Conservation (phyloP, 2,113 vertebrate species). For the Pogona vitticeps region DNA sequence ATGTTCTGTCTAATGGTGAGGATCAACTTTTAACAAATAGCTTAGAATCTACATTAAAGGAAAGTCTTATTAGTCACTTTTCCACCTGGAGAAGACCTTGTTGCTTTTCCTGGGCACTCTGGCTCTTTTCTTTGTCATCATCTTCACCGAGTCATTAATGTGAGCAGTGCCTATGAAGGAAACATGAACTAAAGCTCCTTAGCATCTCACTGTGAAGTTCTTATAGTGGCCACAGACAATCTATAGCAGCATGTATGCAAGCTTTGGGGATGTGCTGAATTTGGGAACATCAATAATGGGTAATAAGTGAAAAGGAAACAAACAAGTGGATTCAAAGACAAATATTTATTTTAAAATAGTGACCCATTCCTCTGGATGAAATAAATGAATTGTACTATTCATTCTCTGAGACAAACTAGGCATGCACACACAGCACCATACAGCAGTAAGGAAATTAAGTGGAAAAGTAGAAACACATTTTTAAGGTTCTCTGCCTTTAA, state of each 20-base stretch:
- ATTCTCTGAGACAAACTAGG: not conserved
- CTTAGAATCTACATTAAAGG: too few species aligned
- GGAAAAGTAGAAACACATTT: too few species aligned
- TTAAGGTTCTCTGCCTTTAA: not conserved
- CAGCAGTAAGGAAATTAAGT: not conserved
- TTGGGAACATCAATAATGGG: not conserved
- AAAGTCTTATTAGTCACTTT: too few species aligned
- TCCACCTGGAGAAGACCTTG: not conserved
- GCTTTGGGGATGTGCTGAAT: not conserved
- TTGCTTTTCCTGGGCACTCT: not conserved
- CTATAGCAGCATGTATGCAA: not conserved
- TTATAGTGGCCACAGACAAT: not conserved
- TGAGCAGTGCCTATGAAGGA: not conserved
- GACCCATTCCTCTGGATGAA: not conserved
- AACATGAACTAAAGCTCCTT: not conserved
- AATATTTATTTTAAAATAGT: not conserved
- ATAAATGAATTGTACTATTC: not conserved
- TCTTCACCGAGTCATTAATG: not conserved
- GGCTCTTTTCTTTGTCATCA: not conserved
- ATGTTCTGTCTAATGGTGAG: not conserved
- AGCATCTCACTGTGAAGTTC: not conserved
- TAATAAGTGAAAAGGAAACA: not conserved
- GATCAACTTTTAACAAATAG: not conserved
- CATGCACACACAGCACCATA: not conserved
- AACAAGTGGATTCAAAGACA: not conserved